phyloP scores from a whole-genome alignment of 2,113 vertebrate species.

The Misgurnus mizolepis region DNA sequence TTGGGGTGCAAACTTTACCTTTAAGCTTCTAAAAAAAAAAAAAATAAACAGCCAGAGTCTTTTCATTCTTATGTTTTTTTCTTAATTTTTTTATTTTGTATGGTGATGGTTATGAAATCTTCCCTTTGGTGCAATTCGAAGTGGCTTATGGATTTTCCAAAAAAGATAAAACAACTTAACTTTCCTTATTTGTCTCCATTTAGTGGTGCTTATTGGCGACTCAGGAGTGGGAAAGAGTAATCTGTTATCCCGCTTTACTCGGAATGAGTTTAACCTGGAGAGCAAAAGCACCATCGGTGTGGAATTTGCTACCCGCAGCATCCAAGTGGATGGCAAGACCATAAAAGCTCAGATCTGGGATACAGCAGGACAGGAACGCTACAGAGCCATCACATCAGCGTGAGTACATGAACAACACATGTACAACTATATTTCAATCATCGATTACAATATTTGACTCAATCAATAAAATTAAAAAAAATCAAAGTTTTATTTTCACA shows the following conservation, averaged over 20 bases:
- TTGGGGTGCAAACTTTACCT: conserved; percentile 9
- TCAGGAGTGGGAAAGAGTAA: conserved; percentile 98
- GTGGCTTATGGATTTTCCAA: background rate
- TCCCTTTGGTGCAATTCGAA: background rate
- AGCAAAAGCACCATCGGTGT: conserved; percentile 98
- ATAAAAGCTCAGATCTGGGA: conserved; percentile 99
- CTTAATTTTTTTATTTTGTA: background rate
- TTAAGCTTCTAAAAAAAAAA: no score
- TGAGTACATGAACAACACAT: conserved; percentile 69
- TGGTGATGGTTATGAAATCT: background rate
- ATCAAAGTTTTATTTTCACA: no score
- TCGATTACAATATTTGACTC: background rate
- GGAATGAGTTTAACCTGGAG: conserved; percentile 98
- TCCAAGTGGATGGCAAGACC: conserved; percentile 96
- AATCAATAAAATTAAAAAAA: no score
- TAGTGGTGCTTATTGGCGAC: conserved; percentile 95
- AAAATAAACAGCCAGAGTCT: background rate
- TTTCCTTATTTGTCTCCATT: conserved; percentile 29
- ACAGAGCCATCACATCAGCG: conserved; percentile 97
- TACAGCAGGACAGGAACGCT: conserved; percentile 94
- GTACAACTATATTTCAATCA: background rate
- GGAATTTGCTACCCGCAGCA: conserved; percentile 96
- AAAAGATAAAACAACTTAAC: background rate
- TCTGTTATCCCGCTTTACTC: conserved; percentile 93
- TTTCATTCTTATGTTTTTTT: background rate